Evolutionary conservation across 2,888 invertebrate species (phyloP).

Genomic region (Scaeva pyrastri): DNA sequence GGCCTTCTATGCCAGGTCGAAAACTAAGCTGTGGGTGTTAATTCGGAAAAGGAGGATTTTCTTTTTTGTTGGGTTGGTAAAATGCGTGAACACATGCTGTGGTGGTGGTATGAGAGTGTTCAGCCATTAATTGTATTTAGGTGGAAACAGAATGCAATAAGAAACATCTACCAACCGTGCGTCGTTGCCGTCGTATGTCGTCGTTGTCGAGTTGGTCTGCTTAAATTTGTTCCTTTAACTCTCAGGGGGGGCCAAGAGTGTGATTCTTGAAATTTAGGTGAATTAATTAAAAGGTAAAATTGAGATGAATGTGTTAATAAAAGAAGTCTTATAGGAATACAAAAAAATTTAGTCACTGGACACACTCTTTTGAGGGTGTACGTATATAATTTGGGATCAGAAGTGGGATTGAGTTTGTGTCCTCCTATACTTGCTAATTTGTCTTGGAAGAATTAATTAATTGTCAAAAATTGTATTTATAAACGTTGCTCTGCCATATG

Average conservation of each 20-base stretch:
- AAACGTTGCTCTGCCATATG: background rate
- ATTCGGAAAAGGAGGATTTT: slow-evolving; percentile 24
- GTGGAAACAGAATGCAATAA: slow-evolving; percentile 66
- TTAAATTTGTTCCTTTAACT: slow-evolving; percentile 34
- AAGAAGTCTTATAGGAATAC: slow-evolving; percentile 46
- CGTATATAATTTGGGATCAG: background rate
- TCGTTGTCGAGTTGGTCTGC: background rate
- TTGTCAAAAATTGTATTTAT: slow-evolving; percentile 10
- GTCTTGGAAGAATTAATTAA: slow-evolving; percentile 28
- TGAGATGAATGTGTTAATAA: slow-evolving; percentile 83
- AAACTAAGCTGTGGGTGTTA: slow-evolving; percentile 16
- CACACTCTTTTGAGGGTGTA: slow-evolving; percentile 17
- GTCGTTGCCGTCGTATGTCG: slow-evolving; percentile 4
- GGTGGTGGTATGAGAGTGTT: background rate
- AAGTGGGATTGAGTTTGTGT: background rate
- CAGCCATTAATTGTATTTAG: slow-evolving; percentile 70
- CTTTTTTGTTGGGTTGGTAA: slow-evolving; percentile 9
- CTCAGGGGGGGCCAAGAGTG: slow-evolving; percentile 15
- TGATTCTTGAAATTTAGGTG: slow-evolving; percentile 79
- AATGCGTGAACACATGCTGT: slow-evolving; percentile 20
- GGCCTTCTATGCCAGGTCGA: background rate
- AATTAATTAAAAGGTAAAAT: slow-evolving; percentile 83
- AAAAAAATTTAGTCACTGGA: slow-evolving; percentile 52
- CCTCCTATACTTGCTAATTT: slow-evolving; percentile 13
- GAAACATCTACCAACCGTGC: slow-evolving; percentile 48